A percentile compares a stretch with the other conserved stretches of the same genome.
Evolutionary conservation across 64 coral and sea anemone genomes (phyloP).

Genomic region (Actinia tenebrosa): DNA sequence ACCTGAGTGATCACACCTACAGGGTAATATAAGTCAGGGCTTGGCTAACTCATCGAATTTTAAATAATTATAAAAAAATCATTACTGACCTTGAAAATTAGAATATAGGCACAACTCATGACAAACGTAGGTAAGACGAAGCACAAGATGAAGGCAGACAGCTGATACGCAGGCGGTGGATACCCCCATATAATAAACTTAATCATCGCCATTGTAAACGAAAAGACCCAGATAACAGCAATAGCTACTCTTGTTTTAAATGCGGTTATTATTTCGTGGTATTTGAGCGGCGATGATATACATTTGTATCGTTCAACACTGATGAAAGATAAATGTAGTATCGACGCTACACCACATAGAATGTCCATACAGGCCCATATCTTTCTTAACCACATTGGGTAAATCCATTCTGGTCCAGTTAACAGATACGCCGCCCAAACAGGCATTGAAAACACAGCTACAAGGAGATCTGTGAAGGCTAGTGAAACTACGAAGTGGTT

Average conservation of each 20-base stretch:
- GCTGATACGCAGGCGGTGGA: conserved; percentile 58
- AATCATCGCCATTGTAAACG: conserved; percentile 45
- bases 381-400: conserved; percentile 36
- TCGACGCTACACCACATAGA: conserved; percentile 75
- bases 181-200: conserved; percentile 51
- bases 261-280: conserved; percentile 70
- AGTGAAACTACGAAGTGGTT: conserved; percentile 90
- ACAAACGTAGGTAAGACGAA: conserved; percentile 55
- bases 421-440: conserved; percentile 75
- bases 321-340: conserved; percentile 70
- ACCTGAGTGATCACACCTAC: too few relatives aligned
- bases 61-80: too few relatives aligned
- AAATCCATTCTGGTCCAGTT: conserved; percentile 73
- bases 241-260: conserved; percentile 67
- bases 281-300: conserved; percentile 67
- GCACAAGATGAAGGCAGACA: conserved; percentile 59
- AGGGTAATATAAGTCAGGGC: too few relatives aligned
- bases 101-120: conserved; percentile 72
- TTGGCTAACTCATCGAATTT: too few relatives aligned
- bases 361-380: conserved; percentile 82
- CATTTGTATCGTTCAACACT: conserved; percentile 88
- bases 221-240: conserved; percentile 51
- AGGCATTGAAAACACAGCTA: conserved; percentile 89
- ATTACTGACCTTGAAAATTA: conserved; percentile 69
- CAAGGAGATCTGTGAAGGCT: conserved; percentile 91